These are phyloP conservation scores for Nansenia antarctica DNA, from an alignment of 2,113 vertebrate species.

Conservation along the genomic window DNA sequence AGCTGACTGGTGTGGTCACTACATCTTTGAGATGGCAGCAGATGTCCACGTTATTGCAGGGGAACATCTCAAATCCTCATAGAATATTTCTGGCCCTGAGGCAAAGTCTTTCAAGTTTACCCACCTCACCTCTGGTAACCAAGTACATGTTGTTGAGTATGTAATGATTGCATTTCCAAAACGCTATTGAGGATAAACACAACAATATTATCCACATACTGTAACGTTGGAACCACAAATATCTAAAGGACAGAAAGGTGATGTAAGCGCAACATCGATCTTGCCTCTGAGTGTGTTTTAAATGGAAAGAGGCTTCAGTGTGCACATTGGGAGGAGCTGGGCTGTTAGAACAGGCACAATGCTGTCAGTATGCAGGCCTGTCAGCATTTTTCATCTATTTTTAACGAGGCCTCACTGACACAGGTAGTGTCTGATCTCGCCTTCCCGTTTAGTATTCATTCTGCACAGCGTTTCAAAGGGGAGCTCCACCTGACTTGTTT, in stretches of 20 bases:
- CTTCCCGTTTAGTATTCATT: constrained; percentile 26
- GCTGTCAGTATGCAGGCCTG: constrained; percentile 13
- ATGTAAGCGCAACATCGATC: neutral
- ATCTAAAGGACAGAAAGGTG: neutral
- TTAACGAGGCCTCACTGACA: constrained; percentile 40
- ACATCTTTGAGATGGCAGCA: too few relatives aligned
- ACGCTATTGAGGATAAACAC: too few relatives aligned
- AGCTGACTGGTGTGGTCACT: too few relatives aligned
- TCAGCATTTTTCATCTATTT: constrained; percentile 35
- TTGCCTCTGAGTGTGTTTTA: neutral
- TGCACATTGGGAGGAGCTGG: neutral
- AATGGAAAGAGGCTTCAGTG: neutral
- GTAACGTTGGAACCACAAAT: neutral
- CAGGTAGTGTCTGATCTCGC: constrained; percentile 38
- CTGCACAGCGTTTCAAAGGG: constrained; percentile 29
- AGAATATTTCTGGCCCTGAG: too few relatives aligned
- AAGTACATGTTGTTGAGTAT: too few relatives aligned
- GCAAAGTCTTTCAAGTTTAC: too few relatives aligned
- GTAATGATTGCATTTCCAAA: too few relatives aligned
- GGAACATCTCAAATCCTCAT: too few relatives aligned
- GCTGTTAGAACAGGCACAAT: neutral
- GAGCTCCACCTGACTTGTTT: constrained; percentile 29
- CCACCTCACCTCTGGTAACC: too few relatives aligned
- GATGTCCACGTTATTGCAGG: too few relatives aligned
- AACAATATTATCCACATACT: too few relatives aligned